These are phyloP conservation scores for Stigmatopora nigra DNA, from an alignment of 2,113 vertebrate species.

Conservation along the genomic window DNA sequence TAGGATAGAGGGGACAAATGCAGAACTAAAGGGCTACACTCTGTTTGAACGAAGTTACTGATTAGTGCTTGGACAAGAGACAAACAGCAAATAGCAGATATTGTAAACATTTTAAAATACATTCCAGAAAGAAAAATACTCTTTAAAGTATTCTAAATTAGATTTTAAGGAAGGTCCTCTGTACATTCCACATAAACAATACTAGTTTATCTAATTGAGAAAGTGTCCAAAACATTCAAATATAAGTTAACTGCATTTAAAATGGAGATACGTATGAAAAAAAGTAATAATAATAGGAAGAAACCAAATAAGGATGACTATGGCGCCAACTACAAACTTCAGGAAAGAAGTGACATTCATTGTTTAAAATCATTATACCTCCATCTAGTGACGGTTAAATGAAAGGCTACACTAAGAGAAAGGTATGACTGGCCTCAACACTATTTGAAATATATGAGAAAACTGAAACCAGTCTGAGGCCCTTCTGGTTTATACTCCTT, in stretches of 20 bases:
- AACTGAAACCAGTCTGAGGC: too few species aligned
- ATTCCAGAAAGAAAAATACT: background rate
- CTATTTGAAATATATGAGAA: too few species aligned
- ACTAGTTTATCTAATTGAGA: background rate
- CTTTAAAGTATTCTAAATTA: background rate
- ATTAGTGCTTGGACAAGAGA: background rate
- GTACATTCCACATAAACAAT: background rate
- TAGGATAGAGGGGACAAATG: too few species aligned
- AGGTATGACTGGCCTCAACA: too few species aligned
- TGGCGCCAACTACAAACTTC: background rate
- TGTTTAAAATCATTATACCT: background rate
- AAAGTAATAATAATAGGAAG: background rate
- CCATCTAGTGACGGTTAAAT: conserved; percentile 7
- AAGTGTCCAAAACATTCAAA: background rate
- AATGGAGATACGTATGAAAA: background rate
- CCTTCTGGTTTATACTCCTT: too few species aligned
- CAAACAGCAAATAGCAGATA: background rate
- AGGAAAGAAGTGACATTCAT: background rate
- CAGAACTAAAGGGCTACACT: background rate
- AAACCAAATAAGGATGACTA: background rate
- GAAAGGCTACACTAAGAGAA: background rate
- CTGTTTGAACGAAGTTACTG: background rate
- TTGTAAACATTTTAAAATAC: background rate
- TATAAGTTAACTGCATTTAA: background rate
- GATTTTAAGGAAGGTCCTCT: background rate